Evolutionary conservation across 2,888 invertebrate species (phyloP).

Genomic region (Drosophila mimetica): DNA sequence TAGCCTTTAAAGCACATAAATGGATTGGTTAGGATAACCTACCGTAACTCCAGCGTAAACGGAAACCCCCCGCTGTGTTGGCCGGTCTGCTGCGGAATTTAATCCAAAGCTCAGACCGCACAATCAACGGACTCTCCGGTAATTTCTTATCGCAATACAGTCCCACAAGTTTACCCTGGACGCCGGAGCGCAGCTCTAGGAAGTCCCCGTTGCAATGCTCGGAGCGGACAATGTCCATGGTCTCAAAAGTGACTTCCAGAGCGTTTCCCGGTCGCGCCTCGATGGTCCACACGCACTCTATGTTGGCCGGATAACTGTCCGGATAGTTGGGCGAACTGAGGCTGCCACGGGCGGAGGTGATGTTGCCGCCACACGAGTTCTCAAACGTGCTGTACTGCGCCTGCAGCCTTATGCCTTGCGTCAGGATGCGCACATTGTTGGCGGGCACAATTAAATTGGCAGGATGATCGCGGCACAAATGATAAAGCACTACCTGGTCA

Average conservation of each 20-base stretch:
- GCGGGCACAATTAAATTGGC: conserved; percentile 57
- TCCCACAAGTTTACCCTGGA: conserved; percentile 88
- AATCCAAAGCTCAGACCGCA: conserved; percentile 88
- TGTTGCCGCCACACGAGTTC: conserved; percentile 89
- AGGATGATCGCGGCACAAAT: conserved; percentile 61
- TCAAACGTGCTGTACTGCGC: conserved; percentile 85
- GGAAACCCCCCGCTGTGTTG: conserved; percentile 88
- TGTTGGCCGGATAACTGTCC: conserved; percentile 87
- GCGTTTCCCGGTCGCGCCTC: conserved; percentile 88
- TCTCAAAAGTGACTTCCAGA: conserved; percentile 88
- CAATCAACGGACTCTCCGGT: conserved; percentile 86
- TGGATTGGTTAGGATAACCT: conserved; percentile 54
- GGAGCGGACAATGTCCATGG: conserved; percentile 89
- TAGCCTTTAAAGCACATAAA: no score
- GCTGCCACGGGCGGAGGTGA: conserved; percentile 87
- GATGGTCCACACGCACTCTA: conserved; percentile 91
- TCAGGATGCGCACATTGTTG: conserved; percentile 51
- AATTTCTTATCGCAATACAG: conserved; percentile 89
- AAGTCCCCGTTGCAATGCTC: conserved; percentile 93
- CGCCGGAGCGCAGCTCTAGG: conserved; percentile 90
- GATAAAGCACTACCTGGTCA: conserved; percentile 51
- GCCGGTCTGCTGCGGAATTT: conserved; percentile 89
- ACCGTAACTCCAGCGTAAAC: conserved; percentile 89
- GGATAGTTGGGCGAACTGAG: conserved; percentile 91
- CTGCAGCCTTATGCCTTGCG: conserved; percentile 60